phyloP scores from a whole-genome alignment of 2,113 vertebrate species.

The Brachirus orientalis region DNA sequence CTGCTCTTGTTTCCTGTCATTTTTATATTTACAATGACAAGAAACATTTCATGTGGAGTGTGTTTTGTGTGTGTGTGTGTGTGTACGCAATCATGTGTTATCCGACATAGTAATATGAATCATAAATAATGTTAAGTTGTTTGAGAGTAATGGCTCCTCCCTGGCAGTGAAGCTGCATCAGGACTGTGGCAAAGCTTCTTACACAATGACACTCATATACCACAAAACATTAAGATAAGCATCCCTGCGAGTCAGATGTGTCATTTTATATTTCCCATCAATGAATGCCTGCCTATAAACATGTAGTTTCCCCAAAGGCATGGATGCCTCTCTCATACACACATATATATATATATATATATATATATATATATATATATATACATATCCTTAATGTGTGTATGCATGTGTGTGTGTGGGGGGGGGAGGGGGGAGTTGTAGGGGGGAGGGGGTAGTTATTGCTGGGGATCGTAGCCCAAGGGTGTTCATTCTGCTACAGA shows the following conservation, averaged over 20 bases:
- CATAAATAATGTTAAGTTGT: background rate
- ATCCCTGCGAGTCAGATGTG: background rate
- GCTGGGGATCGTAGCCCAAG: background rate
- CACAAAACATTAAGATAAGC: constrained; percentile 32
- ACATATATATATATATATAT: background rate
- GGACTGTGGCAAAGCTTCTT: background rate
- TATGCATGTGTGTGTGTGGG: too few relatives aligned
- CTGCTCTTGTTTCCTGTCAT: background rate
- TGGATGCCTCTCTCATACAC: background rate
- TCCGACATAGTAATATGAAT: constrained; percentile 22
- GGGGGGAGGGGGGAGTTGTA: background rate
- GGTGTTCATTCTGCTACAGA: constrained; percentile 7
- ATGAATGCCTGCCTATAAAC: constrained; percentile 18
- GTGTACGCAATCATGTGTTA: background rate
- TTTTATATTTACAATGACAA: background rate
- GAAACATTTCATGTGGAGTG: background rate
- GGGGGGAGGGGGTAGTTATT: background rate
- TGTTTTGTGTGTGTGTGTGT: background rate
- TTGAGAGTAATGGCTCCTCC: background rate
- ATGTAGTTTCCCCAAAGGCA: constrained; percentile 10
- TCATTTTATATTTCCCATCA: constrained; percentile 16
- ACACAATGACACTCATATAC: too few relatives aligned
- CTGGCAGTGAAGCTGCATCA: background rate
- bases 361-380: background rate
- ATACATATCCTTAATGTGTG: background rate